phyloP scores from a whole-genome alignment of 2,888 invertebrate species.

The Macroteleia sp. region DNA sequence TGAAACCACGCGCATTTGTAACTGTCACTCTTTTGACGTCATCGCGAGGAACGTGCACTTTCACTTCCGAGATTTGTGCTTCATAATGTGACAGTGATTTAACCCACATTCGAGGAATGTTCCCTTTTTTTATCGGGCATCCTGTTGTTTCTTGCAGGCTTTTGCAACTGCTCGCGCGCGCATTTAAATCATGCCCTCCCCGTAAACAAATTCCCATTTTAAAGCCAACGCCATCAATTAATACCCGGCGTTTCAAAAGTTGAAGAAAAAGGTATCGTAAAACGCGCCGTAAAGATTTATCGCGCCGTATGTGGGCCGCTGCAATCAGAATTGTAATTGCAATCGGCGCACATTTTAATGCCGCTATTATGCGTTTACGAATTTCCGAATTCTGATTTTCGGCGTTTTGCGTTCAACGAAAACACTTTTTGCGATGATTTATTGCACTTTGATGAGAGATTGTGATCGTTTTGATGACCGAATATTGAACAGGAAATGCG shows the following conservation, averaged over 20 bases:
- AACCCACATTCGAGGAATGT: conserved; percentile 56
- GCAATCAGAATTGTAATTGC: conserved; percentile 38
- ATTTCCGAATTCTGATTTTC: conserved; percentile 21
- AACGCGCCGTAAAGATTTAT: conserved; percentile 32
- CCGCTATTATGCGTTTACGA: neutral
- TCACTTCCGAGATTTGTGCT: conserved; percentile 65
- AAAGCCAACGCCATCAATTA: conserved; percentile 21
- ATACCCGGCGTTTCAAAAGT: conserved; percentile 17
- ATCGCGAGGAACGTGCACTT: conserved; percentile 57
- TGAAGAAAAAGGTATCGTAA: conserved; percentile 21
- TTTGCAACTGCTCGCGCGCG: no score
- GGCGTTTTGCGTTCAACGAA: conserved; percentile 1
- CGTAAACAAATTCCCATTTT: conserved; percentile 16
- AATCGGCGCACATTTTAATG: conserved; percentile 11
- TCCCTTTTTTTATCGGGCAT: conserved; percentile 49
- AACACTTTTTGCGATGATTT: conserved; percentile 27
- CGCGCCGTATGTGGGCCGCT: conserved; percentile 24
- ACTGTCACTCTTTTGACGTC: conserved; percentile 62
- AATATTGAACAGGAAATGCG: conserved; percentile 24
- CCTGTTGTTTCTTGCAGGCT: conserved; percentile 36
- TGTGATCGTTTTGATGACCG: neutral
- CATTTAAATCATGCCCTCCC: conserved; percentile 25
- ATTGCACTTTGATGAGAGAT: conserved; percentile 23
- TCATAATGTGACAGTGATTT: conserved; percentile 65
- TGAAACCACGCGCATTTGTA: conserved; percentile 52